Evolutionary conservation across 37 sponge, comb jelly and placozoan species (phyloP).

Genomic region (Chondrilla cf. caribensis): DNA sequence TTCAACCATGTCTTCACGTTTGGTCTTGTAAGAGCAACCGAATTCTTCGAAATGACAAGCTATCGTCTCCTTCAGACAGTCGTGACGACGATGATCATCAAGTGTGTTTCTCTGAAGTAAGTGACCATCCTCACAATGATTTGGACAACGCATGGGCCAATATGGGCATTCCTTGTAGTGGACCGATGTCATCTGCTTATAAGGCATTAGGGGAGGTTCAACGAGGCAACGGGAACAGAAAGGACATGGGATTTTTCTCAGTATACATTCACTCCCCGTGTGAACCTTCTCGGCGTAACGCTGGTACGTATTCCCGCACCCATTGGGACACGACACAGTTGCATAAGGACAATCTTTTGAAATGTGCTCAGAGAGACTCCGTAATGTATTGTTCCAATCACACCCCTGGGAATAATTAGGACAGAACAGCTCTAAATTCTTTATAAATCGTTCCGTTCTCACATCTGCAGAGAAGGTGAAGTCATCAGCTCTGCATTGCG

Average conservation of each 20-base stretch:
- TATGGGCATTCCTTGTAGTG: slow-evolving; percentile 7
- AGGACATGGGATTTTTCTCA: not conserved
- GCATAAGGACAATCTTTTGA: not conserved
- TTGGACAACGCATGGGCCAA: not conserved
- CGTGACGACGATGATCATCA: not conserved
- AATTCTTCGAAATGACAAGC: not conserved
- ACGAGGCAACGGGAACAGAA: not conserved
- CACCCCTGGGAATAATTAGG: not conserved
- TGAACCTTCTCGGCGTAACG: not conserved
- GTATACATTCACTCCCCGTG: not conserved
- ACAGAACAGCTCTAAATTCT: not conserved
- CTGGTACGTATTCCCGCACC: not conserved
- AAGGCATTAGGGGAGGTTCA: not conserved
- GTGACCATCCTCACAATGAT: not conserved
- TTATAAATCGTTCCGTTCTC: not conserved
- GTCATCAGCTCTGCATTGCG: not conserved
- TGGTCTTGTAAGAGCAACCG: not conserved
- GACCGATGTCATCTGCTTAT: not conserved
- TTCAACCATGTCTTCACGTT: not conserved
- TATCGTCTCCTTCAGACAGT: not conserved
- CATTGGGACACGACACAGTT: not conserved
- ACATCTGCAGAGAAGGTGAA: not conserved
- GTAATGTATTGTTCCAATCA: not conserved
- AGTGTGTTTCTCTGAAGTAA: not conserved
- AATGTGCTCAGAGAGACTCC: not conserved